Evolutionary conservation across 2,797 vertebrate species (phyloP).

Genomic region (Mormyrops boulengeri): DNA sequence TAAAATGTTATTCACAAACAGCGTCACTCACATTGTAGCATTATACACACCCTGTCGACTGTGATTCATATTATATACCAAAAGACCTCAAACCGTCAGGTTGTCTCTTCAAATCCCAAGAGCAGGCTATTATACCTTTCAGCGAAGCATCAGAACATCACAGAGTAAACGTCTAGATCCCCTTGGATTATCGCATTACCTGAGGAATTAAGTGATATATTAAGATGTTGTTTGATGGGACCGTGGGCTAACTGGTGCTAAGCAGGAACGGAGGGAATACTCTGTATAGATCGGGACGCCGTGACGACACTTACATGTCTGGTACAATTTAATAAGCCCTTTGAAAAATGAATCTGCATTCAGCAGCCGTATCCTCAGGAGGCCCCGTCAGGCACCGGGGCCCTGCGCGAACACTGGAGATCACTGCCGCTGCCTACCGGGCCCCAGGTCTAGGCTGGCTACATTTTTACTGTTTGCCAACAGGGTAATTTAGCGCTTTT

Average conservation of each 20-base stretch:
- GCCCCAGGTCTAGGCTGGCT: neutral
- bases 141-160: neutral
- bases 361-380: neutral
- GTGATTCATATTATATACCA: neutral
- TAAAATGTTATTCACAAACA: neutral
- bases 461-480: neutral
- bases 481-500: neutral
- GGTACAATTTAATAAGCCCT: neutral
- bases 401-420: neutral
- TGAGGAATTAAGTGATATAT: neutral
- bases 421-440: neutral
- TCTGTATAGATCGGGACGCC: neutral
- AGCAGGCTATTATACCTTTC: neutral
- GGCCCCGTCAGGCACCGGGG: neutral
- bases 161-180: neutral
- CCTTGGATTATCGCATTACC: neutral
- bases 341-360: neutral
- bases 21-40: neutral
- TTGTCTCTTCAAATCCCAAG: neutral
- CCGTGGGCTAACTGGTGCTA: neutral
- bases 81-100: neutral
- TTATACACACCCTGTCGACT: neutral
- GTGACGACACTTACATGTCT: neutral
- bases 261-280: neutral
- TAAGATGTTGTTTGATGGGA: neutral